phyloP scores from a whole-genome alignment of 2,113 vertebrate species.

The Pygoscelis antarcticus region DNA sequence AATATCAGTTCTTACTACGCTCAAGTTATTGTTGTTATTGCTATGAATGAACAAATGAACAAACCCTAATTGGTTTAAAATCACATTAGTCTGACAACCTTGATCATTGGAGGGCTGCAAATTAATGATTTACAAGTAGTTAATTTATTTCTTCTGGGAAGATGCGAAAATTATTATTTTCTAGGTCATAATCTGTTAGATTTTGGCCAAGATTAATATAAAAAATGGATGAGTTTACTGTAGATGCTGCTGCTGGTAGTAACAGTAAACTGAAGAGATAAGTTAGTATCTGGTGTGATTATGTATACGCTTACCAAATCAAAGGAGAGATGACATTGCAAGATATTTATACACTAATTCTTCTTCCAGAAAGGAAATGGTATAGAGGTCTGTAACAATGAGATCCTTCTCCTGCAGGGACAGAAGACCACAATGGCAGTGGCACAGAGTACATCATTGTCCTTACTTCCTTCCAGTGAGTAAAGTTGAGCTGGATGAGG shows the following conservation, averaged over 20 bases:
- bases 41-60: not conserved
- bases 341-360: not conserved
- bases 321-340: not conserved
- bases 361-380: not conserved
- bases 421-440: not conserved
- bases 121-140: not conserved
- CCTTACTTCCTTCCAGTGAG: not conserved
- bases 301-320: not conserved
- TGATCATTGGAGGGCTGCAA: not conserved
- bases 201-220: not conserved
- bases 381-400: not conserved
- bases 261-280: not conserved
- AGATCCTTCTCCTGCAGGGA: not conserved
- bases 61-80: not conserved
- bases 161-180: not conserved
- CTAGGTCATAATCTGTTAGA: not conserved
- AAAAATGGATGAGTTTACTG: not conserved
- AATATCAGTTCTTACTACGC: not conserved
- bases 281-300: not conserved
- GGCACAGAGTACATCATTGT: not conserved
- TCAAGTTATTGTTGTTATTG: not conserved
- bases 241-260: not conserved
- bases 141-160: not conserved
- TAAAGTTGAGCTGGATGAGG: not conserved
- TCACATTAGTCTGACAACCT: not conserved